These are phyloP conservation scores for Caprella mutica DNA, from an alignment of 2,888 invertebrate genomes.

Conservation along the genomic window DNA sequence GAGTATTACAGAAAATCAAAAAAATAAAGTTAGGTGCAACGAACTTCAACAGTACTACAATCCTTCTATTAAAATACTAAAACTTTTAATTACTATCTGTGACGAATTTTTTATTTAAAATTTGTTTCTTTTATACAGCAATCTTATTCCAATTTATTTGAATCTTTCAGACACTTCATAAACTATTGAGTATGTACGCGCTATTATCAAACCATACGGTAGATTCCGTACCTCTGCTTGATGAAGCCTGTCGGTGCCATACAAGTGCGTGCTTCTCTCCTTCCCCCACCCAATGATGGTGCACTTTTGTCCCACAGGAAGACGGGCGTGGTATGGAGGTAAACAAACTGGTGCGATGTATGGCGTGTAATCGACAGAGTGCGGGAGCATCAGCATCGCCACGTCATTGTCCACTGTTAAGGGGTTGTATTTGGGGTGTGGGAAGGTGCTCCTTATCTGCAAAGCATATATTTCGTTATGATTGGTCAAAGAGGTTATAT, in stretches of 20 bases:
- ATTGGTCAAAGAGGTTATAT: background rate
- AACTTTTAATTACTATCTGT: too few relatives aligned
- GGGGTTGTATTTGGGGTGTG: constrained; percentile 75
- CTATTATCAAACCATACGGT: too few relatives aligned
- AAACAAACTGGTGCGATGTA: constrained; percentile 63
- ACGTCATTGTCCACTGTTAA: constrained; percentile 87
- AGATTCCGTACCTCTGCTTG: constrained; percentile 59
- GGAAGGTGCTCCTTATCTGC: constrained; percentile 53
- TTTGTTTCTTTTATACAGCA: too few relatives aligned
- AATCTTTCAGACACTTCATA: too few relatives aligned
- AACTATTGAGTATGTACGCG: too few relatives aligned
- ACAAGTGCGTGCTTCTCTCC: constrained; percentile 57
- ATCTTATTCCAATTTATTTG: too few relatives aligned
- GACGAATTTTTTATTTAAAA: too few relatives aligned
- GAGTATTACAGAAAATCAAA: too few relatives aligned
- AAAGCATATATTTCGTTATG: background rate
- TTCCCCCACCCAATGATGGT: constrained; percentile 91
- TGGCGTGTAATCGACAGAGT: constrained; percentile 39
- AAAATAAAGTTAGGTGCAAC: too few relatives aligned
- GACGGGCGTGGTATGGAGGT: constrained; percentile 56
- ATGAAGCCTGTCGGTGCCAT: constrained; percentile 70
- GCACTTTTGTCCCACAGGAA: constrained; percentile 55
- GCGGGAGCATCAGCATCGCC: constrained; percentile 60
- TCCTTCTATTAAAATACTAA: too few relatives aligned
- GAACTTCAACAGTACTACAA: too few relatives aligned